Evolutionary conservation across 2,113 vertebrate species (phyloP).

Genomic region (Oreochromis aureus): DNA sequence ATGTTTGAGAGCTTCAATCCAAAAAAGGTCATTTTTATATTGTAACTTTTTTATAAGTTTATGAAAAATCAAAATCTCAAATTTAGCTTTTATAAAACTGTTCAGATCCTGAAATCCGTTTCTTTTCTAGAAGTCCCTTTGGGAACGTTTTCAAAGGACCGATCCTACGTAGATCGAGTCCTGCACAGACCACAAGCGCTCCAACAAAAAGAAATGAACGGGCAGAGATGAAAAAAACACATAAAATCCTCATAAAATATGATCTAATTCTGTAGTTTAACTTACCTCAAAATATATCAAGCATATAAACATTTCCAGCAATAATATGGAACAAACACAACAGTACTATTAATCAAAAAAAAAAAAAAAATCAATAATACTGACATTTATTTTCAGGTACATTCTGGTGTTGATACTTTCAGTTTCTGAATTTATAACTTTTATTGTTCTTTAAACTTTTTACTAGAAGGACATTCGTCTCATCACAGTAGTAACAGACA

Average conservation of each 20-base stretch:
- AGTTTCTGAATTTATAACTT: background rate
- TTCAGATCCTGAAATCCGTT: background rate
- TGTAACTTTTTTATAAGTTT: background rate
- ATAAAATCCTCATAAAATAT: background rate
- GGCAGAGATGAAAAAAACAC: background rate
- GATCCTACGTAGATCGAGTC: background rate
- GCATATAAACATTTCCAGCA: background rate
- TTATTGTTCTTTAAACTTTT: background rate
- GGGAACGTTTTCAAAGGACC: background rate
- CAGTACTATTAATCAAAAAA: background rate
- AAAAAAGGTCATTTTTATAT: background rate
- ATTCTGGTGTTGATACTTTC: background rate
- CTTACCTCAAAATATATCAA: background rate
- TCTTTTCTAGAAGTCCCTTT: background rate
- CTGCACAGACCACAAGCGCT: background rate
- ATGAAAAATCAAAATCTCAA: background rate
- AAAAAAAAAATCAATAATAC: background rate
- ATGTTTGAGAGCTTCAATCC: background rate
- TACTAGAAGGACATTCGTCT: background rate
- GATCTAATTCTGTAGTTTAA: background rate
- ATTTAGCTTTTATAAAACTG: background rate
- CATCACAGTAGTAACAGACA: background rate
- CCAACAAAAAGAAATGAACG: background rate
- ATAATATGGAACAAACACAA: background rate
- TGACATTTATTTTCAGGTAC: background rate